phyloP scores from a whole-genome alignment of 2,888 invertebrate species.

The Drosophila neonasuta region DNA sequence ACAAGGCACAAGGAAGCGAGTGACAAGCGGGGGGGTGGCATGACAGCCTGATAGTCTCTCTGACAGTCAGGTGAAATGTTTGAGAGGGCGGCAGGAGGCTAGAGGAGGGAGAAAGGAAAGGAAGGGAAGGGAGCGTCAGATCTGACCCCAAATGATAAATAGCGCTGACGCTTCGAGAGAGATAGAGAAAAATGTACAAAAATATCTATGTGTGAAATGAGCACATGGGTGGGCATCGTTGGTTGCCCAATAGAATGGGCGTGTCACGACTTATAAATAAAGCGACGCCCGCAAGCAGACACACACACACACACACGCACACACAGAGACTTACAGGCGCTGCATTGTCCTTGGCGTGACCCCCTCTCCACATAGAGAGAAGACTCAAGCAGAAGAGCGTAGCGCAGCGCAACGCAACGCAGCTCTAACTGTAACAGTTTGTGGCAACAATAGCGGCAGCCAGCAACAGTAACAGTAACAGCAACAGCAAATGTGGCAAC shows the following conservation, averaged over 20 bases:
- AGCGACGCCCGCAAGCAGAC: slow-evolving; percentile 18
- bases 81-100: background rate
- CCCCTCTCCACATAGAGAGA: slow-evolving; percentile 5
- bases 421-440: slow-evolving; percentile 45
- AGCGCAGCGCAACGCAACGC: background rate
- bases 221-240: slow-evolving; percentile 28
- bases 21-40: background rate
- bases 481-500: slow-evolving; percentile 43
- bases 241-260: slow-evolving; percentile 39
- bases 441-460: slow-evolving; percentile 37
- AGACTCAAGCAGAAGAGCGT: no score
- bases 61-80: slow-evolving; percentile 27
- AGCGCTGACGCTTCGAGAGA: slow-evolving; percentile 51
- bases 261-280: slow-evolving; percentile 55
- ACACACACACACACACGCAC: slow-evolving; percentile 3
- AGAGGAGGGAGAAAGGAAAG: background rate
- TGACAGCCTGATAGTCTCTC: slow-evolving; percentile 13
- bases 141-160: slow-evolving; percentile 60
- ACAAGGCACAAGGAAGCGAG: background rate
- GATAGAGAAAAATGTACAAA: slow-evolving; percentile 51
- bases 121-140: background rate
- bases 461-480: slow-evolving; percentile 24
- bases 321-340: slow-evolving; percentile 10
- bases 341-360: slow-evolving; percentile 68
- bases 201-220: slow-evolving; percentile 50